Base-by-base conservation (phyloP, 1,140 invertebrate species). In the Leptopilina boulardi region DNA sequence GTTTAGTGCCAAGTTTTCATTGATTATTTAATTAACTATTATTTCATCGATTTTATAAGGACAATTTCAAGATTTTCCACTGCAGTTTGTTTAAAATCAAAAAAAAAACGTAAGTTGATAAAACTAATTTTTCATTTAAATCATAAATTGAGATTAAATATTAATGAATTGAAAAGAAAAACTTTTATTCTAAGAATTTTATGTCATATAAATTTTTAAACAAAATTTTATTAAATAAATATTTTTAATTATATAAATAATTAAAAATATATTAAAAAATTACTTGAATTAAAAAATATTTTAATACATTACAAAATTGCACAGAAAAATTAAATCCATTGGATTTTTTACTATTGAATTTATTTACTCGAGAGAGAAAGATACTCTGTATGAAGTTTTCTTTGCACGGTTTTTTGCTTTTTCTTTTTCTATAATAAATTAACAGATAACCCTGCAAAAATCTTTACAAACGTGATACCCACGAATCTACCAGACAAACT, bases 401-500 rank as follows among this genome's bases (percentile, higher is more conserved):
- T 30, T 10, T 34, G 4, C 13, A 26, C 23, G 11, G 3, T 23
- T 66, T 26, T n/a, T 66, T 30, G n/a, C 5, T 34, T 13, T 66
- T 15, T 66, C 26, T 26, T 66, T 66, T 66, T 66, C 26, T 23
- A 66, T 26, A 66, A 30, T 66, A 30, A 66, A 66, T 30, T 56
- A 38, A 30, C 59, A 81, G 84, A 86, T 86, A 86, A 86, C 78
- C 78, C 81, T 41, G 76, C 74, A 79, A 86, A 86, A 86, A 86
- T 85, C 77, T 86, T 85, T 75, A 84, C 70, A 41, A 42, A 75
- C 71, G 70, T 56, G 51, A 38, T 51, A 51, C 41, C 47, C 26
- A 54, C 66, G 71, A 80, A 79, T 83, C 71, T 76, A 74, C 56
- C 23, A 30, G 23, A 59, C 56, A 70, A 66, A 74, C 74, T 71